Conservation (phyloP, 2,888 invertebrate species). For the Thelaira solivaga region DNA sequence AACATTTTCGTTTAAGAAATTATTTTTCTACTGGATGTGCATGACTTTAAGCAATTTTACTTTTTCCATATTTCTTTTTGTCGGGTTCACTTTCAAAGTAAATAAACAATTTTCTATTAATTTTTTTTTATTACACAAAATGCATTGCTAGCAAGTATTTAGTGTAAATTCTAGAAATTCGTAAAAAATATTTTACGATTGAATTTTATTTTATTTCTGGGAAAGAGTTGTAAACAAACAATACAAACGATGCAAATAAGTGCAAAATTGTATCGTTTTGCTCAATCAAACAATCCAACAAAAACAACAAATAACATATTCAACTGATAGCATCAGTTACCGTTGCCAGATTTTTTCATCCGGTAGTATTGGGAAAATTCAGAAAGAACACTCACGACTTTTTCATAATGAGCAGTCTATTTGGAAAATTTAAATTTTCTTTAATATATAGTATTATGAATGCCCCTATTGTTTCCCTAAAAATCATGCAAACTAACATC, state of each 20-base stretch:
- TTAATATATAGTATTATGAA: too few species aligned
- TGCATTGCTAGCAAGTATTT: constrained; percentile 10
- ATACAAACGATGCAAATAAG: neutral
- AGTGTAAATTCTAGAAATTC: constrained; percentile 15
- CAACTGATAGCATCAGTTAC: too few species aligned
- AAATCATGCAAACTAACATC: too few species aligned
- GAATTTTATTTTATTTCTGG: neutral
- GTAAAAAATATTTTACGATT: constrained; percentile 25
- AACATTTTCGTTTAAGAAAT: constrained; percentile 11
- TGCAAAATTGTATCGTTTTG: too few species aligned
- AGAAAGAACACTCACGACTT: too few species aligned
- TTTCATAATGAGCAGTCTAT: too few species aligned
- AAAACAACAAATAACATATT: too few species aligned
- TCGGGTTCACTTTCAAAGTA: constrained; percentile 22
- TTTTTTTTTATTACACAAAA: constrained; percentile 5
- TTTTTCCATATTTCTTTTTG: neutral
- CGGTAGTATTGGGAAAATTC: too few species aligned
- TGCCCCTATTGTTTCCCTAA: too few species aligned
- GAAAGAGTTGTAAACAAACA: neutral
- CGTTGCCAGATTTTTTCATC: too few species aligned
- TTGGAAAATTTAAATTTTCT: too few species aligned
- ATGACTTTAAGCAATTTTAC: constrained; percentile 15
- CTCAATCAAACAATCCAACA: too few species aligned
- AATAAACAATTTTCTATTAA: constrained; percentile 39
- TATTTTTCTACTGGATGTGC: constrained; percentile 18